Conservation (phyloP, 2,113 vertebrate genomes). For the Columba janthina region DNA sequence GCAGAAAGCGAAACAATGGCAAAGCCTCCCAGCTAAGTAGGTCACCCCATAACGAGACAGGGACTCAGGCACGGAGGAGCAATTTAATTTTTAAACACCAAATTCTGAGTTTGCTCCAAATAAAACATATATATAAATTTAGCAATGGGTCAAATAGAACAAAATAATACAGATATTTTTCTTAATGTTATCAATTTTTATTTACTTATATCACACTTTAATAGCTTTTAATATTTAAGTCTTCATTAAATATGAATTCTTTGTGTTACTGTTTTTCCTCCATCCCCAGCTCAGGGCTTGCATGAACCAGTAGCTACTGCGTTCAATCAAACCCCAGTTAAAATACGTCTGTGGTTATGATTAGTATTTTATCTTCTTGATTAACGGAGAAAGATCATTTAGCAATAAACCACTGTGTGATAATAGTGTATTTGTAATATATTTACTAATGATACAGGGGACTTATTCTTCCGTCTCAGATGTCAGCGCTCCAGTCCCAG, state of each 20-base stretch:
- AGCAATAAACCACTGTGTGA: not conserved
- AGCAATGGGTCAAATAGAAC: not conserved
- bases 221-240: not conserved
- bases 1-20: slow-evolving; percentile 32
- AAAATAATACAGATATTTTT: not conserved
- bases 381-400: not conserved
- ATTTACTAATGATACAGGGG: not conserved
- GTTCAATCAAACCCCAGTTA: not conserved
- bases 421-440: not conserved
- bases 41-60: slow-evolving; percentile 62
- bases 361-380: slow-evolving; percentile 49
- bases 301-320: not conserved
- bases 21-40: slow-evolving; percentile 58
- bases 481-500: not conserved
- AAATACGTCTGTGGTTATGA: slow-evolving; percentile 1
- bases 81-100: slow-evolving; percentile 49
- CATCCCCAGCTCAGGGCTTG: not conserved
- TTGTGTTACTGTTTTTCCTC: not conserved
- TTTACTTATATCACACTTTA: not conserved
- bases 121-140: not conserved
- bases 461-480: not conserved
- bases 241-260: not conserved
- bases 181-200: not conserved
- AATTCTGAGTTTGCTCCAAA: not conserved
- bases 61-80: not conserved